Conservation (phyloP, 30 jellyfish, hydroid and myxozoan genomes). For the Cassiopea andromeda region DNA sequence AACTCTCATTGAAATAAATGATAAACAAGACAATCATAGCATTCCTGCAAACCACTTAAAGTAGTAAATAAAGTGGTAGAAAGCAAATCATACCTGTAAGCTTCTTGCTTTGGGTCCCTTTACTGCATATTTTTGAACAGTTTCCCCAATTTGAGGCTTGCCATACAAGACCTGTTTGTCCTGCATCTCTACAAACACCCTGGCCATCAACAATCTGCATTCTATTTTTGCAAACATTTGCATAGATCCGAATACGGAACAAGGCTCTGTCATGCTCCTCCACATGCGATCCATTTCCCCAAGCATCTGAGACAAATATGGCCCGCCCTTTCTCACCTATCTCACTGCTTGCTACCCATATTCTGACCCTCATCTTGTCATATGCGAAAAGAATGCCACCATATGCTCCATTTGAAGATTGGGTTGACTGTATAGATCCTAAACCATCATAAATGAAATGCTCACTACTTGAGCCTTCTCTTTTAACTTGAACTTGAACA, state of each 20-base stretch:
- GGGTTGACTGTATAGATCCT: conserved; percentile 89
- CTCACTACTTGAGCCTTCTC: conserved; percentile 15
- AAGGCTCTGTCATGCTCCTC: conserved; percentile 64
- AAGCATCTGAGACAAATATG: conserved; percentile 76
- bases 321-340: conserved; percentile 63
- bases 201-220: conserved; percentile 84
- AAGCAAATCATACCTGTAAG: conserved; percentile 76
- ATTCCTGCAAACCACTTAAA: too few species aligned
- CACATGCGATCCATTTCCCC: conserved; percentile 83
- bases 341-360: conserved; percentile 96
- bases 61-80: too few species aligned
- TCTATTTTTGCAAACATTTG: conserved; percentile 58
- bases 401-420: conserved; percentile 42
- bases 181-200: conserved; percentile 80
- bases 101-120: conserved; percentile 60
- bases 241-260: conserved; percentile 78
- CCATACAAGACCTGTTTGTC: conserved; percentile 70
- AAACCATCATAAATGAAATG: conserved; percentile 83
- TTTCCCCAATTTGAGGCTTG: conserved; percentile 77
- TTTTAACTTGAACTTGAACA: conserved; percentile 82
- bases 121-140: conserved; percentile 86
- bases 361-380: conserved; percentile 67
- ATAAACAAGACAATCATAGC: too few species aligned
- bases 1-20: too few species aligned
- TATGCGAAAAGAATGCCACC: conserved; percentile 96